Base-by-base conservation (phyloP, 2,888 invertebrate species). In the Lasioglossum vierecki region DNA sequence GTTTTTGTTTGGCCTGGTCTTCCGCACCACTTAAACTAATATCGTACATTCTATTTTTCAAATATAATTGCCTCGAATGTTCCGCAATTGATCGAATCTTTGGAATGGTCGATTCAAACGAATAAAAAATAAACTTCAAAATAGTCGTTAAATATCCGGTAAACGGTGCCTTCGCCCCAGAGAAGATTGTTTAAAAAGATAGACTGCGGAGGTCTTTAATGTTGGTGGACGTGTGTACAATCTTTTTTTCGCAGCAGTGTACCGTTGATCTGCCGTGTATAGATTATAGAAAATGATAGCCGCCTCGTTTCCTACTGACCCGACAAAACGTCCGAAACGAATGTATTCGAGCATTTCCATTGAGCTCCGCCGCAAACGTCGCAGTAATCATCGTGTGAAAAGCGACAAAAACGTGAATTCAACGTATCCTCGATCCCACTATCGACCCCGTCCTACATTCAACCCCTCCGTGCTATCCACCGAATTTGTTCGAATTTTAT, bases 401-500 rank as follows among this genome's bases (percentile, higher is more conserved):
- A 2, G 30, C 63, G 63, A 63, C 44, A 30, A 63, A 63, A 30
- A 30, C 63, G 15, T 5, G 15, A 30, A 30, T 30, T 63, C 63
- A 63, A 63, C 63, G 30, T 30, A 30, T 1, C 63, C 26, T 63
- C 30, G 30, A 30, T 26, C 30, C n/a, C 57, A 2, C 63, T 8
- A 18, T 63, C 30, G 63, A 63, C 63, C 63, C 30, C 26, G 63
- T 30, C 30, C 63, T 6, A 30, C 8, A 18, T 30, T 30, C 53
- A 8, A 8, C 22, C 49, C 18, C 15, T 49, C 60, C 6, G 63
- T 2, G 6, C 2, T 63, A 8, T 30, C 63, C 63, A 4, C 63
- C 63, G 63, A 63, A 63, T 63, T 49, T 15, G 6, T 35, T 26
- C 35, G 46, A 60, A 41, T 72, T 81, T 81, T 71, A 81, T 46